Base-by-base conservation (phyloP, 2,113 vertebrate genomes). In the Alexandromys fortis region DNA sequence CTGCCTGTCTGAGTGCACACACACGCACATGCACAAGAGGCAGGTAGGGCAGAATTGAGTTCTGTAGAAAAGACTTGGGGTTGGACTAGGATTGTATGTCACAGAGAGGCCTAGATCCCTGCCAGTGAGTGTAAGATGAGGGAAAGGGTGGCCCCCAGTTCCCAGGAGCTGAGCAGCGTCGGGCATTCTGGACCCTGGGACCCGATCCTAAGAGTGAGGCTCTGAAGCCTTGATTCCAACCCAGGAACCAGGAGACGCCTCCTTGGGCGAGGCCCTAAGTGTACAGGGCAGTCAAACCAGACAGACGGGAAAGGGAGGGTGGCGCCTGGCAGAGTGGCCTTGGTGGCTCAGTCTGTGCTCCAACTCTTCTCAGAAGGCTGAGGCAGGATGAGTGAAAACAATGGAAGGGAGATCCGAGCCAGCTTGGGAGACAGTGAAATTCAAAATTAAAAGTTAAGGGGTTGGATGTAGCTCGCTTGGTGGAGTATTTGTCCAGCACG, bases 241-340 rank as follows among this genome's bases (percentile, higher is more conserved):
- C 77, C 67, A 49, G n/a, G 47, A 73, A 61, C 0, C 45, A 16
- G 85, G 58, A 92, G 38, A 28, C 8, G n/a, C 68, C 76, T 95
- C 91, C 67, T 75, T 63, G 92, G 97, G 90, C 70, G 90, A 72
- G 85, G 92, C 90, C 35, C 2, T 0, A 9, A 49, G 65, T n/a
- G 3, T 19, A 67, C 17, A 1, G 8, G 38, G 92, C 83, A 17
- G 76, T 82, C 49, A 83, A 96, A 97, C 96, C 95, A n/a, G 97
- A 92, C 77, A 7, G 86, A 93, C 94, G 4, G 87, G 95, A 96
- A 88, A 85, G 35, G 47, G 38, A 22, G 33, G 12, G 3, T 12
- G 47, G 9, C 5, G 13, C 0, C 42, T 11, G 21, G 49, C 35
- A 10, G 7, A n/a, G 70, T 42, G 26, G 70, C 67, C 21, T 70